Percentiles rank a stretch among this genome's conserved stretches.
Evolutionary conservation across 2,113 vertebrate genomes (phyloP).

Genomic region (Actenoides lindsayi): DNA sequence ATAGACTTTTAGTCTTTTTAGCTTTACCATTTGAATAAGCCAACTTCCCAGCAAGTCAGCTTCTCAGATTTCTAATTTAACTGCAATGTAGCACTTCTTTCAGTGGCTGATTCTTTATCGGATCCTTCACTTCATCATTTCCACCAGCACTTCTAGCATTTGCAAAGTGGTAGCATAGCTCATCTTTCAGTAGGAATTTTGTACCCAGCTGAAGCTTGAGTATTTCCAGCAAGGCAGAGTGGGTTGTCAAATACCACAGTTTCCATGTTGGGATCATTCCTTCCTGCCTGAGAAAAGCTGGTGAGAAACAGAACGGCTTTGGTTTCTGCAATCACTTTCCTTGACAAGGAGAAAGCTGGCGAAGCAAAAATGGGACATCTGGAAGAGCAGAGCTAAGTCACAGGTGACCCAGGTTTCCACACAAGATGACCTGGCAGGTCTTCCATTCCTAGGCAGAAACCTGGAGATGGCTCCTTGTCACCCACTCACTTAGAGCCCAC

Average conservation of each 20-base stretch:
- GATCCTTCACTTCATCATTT: neutral
- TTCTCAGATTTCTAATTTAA: constrained; percentile 21
- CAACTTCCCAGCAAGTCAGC: neutral
- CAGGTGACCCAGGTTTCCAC: neutral
- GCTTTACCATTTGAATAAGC: neutral
- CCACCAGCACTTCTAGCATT: neutral
- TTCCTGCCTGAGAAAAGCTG: constrained; percentile 46
- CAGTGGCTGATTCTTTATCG: neutral
- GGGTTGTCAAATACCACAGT: constrained; percentile 46
- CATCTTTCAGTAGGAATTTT: neutral
- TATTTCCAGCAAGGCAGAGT: constrained; percentile 43
- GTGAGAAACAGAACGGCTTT: constrained; percentile 18
- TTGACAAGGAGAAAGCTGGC: constrained; percentile 4
- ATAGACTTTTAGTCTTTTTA: neutral
- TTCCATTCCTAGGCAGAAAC: neutral
- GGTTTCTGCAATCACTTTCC: neutral
- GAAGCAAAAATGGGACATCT: constrained; percentile 5
- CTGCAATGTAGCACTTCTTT: constrained; percentile 1
- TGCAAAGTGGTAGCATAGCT: neutral
- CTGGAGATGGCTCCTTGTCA: neutral
- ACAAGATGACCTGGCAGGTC: neutral
- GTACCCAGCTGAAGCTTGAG: constrained; percentile 32
- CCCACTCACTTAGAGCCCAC: neutral
- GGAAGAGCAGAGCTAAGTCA: neutral
- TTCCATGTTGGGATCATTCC: constrained; percentile 17